Evolutionary conservation across 2,888 invertebrate genomes (phyloP).

Genomic region (Lampropteryx suffumata): DNA sequence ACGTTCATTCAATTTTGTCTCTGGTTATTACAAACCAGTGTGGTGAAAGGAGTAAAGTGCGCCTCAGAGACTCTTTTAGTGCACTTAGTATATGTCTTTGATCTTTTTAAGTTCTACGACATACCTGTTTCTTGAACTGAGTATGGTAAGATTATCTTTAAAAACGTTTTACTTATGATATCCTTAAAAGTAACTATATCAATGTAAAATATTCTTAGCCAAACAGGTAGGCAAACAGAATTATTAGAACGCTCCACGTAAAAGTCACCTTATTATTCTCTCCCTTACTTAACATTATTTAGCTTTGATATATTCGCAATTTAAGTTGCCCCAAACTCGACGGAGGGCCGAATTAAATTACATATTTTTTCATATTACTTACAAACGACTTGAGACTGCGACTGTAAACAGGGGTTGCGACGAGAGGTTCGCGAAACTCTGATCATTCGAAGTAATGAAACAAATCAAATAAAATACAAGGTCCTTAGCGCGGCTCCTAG

Average conservation of each 20-base stretch:
- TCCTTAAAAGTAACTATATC: neutral
- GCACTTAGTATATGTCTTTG: too few relatives aligned
- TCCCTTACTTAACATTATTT: slow-evolving; percentile 72
- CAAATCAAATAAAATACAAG: slow-evolving; percentile 17
- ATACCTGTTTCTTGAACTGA: too few relatives aligned
- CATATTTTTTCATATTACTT: slow-evolving; percentile 61
- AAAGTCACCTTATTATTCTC: slow-evolving; percentile 69
- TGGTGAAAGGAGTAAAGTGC: too few relatives aligned
- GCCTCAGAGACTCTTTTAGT: too few relatives aligned
- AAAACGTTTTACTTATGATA: too few relatives aligned
- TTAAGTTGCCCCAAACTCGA: slow-evolving; percentile 76
- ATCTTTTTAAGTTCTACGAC: too few relatives aligned
- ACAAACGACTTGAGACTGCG: slow-evolving; percentile 57
- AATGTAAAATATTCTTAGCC: slow-evolving; percentile 4
- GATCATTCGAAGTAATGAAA: slow-evolving; percentile 14
- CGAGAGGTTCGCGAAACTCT: slow-evolving; percentile 13
- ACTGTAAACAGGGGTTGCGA: slow-evolving; percentile 49
- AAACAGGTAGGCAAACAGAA: slow-evolving; percentile 23
- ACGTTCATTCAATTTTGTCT: too few relatives aligned
- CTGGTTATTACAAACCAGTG: too few relatives aligned
- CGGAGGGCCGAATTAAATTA: slow-evolving; percentile 71
- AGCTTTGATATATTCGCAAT: slow-evolving; percentile 80
- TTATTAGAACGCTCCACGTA: slow-evolving; percentile 18
- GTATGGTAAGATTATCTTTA: too few relatives aligned
- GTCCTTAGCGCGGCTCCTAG: neutral